phyloP scores from a whole-genome alignment of 92 coral and sea anemone species.

The Desmophyllum pertusum region DNA sequence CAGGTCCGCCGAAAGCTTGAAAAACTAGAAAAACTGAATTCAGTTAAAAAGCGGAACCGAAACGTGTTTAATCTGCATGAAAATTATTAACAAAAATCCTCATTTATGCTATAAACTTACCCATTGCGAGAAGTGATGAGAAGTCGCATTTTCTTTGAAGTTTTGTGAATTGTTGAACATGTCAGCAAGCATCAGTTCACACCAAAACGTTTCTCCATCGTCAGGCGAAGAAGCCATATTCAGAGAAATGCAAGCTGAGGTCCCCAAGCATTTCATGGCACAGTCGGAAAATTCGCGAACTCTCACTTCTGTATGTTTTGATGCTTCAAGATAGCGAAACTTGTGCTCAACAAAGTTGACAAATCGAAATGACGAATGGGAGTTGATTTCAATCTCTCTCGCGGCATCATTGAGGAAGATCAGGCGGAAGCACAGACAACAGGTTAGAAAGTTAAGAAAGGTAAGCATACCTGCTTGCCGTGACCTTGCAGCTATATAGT shows the following conservation, averaged over 20 bases:
- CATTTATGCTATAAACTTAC: not conserved
- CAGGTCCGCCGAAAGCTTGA: no score
- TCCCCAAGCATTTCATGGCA: constrained; percentile 13
- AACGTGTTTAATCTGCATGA: no score
- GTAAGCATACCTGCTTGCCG: not conserved
- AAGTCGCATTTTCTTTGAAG: constrained; percentile 7
- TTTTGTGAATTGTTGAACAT: constrained; percentile 8
- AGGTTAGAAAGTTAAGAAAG: not conserved
- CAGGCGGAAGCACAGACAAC: not conserved
- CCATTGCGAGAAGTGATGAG: constrained; percentile 16
- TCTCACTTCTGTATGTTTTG: not conserved
- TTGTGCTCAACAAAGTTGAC: constrained; percentile 17
- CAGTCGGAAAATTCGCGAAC: not conserved
- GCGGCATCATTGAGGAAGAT: not conserved
- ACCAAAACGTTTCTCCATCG: constrained; percentile 1
- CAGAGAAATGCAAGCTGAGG: not conserved
- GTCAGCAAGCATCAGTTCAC: constrained; percentile 22
- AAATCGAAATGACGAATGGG: not conserved
- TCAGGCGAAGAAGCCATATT: constrained; percentile 2
- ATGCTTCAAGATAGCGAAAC: constrained; percentile 4
- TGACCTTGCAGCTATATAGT: not conserved
- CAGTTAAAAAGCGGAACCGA: no score
- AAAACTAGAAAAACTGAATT: no score
- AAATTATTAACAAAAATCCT: no score
- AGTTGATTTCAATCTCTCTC: not conserved